Conservation (phyloP, 1,140 invertebrate genomes). For the Drosophila orena region DNA sequence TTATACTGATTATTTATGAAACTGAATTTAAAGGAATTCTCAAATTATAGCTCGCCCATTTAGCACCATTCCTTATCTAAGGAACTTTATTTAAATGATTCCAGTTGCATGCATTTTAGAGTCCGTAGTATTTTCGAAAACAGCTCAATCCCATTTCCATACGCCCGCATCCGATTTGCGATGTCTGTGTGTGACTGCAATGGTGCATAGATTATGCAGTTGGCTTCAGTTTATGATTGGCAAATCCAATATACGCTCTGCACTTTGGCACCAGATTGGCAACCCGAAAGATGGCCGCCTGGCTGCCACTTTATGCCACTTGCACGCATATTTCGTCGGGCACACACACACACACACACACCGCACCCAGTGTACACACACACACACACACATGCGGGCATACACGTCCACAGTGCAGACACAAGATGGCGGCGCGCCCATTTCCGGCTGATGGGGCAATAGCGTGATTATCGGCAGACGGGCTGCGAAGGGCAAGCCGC, state of each 20-base stretch:
- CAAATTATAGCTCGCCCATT: too few relatives aligned
- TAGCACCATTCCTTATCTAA: too few relatives aligned
- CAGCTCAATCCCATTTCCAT: slow-evolving; percentile 38
- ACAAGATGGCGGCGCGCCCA: slow-evolving; percentile 75
- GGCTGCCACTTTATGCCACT: slow-evolving; percentile 76
- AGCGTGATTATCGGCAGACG: slow-evolving; percentile 77
- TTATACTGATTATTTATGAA: too few relatives aligned
- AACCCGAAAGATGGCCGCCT: slow-evolving; percentile 35
- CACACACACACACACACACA: slow-evolving; percentile 27
- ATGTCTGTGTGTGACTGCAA: slow-evolving; percentile 54
- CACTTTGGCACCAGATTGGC: slow-evolving; percentile 78
- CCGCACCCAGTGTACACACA: not conserved
- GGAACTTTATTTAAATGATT: too few relatives aligned
- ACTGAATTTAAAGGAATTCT: too few relatives aligned
- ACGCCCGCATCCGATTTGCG: slow-evolving; percentile 9
- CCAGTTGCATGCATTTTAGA: not conserved
- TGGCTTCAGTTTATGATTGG: slow-evolving; percentile 82
- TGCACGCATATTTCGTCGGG: slow-evolving; percentile 71
- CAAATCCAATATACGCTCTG: slow-evolving; percentile 80
- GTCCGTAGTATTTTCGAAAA: slow-evolving; percentile 14
- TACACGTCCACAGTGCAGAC: slow-evolving; percentile 41
- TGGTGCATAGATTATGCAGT: slow-evolving; percentile 80
- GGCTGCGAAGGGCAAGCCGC: slow-evolving; percentile 63
- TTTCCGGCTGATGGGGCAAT: slow-evolving; percentile 80
- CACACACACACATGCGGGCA: not conserved